Evolutionary conservation across 1,140 invertebrate genomes (phyloP).

Genomic region (Drosophila seguyi): DNA sequence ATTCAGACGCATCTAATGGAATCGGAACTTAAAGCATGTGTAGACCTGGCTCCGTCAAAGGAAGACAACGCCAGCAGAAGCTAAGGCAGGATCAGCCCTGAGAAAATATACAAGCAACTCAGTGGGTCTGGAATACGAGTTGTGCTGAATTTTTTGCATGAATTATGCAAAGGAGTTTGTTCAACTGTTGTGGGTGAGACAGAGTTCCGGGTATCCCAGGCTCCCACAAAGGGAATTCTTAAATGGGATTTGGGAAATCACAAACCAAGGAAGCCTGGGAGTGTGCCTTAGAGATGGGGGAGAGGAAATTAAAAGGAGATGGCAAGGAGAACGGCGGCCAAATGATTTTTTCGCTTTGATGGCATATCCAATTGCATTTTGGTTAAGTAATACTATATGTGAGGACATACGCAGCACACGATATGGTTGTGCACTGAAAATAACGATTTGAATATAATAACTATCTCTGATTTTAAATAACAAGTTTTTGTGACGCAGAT

Average conservation of each 20-base stretch:
- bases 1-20: conserved; percentile 6
- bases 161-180: conserved; percentile 78
- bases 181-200: conserved; percentile 61
- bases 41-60: conserved; percentile 15
- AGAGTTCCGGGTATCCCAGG: conserved; percentile 31
- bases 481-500: too few relatives aligned
- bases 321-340: conserved; percentile 21
- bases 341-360: conserved; percentile 59
- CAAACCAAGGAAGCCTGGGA: conserved; percentile 27
- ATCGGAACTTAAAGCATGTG: conserved; percentile 48
- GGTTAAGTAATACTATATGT: conserved; percentile 62
- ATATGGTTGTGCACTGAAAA: conserved; percentile 4
- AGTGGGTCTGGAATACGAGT: conserved; percentile 32
- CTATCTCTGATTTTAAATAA: not conserved
- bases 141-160: conserved; percentile 65
- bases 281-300: conserved; percentile 13
- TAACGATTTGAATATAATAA: too few relatives aligned
- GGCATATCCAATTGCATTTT: conserved; percentile 68
- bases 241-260: conserved; percentile 82
- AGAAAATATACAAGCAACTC: conserved; percentile 21
- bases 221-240: conserved; percentile 76
- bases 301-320: conserved; percentile 42
- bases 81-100: not conserved
- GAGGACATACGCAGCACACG: conserved; percentile 12
- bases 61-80: conserved; percentile 1